Percentiles rank a stretch among this genome's conserved stretches.
Evolutionary conservation across 2,888 invertebrate species (phyloP).

Genomic region (Luperina testacea): DNA sequence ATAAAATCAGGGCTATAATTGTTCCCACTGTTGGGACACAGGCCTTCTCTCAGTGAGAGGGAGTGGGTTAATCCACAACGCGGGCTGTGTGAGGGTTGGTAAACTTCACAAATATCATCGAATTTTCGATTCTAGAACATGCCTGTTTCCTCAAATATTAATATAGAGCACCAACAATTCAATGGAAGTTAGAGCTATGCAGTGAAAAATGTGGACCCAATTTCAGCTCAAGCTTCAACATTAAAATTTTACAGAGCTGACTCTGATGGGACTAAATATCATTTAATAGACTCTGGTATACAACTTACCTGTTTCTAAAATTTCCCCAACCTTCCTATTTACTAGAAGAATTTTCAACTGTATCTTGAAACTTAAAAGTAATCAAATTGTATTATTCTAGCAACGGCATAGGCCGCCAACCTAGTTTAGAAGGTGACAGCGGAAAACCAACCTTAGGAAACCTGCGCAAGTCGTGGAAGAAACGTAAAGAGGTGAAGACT

Average conservation of each 20-base stretch:
- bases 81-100: neutral
- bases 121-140: no score
- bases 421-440: constrained; percentile 80
- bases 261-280: neutral
- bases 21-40: neutral
- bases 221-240: neutral
- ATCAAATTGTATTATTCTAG: constrained; percentile 66
- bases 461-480: constrained; percentile 88
- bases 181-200: neutral
- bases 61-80: neutral
- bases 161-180: no score
- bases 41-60: no score
- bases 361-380: neutral
- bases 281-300: neutral
- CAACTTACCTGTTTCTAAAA: neutral
- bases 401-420: constrained; percentile 83
- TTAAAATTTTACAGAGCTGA: neutral
- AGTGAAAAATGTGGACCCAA: neutral
- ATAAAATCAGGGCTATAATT: no score
- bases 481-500: constrained; percentile 86
- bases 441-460: constrained; percentile 83
- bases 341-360: neutral
- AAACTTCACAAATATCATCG: neutral
- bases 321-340: neutral
- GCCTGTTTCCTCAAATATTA: no score